These are phyloP conservation scores for Halcyon senegalensis DNA, from an alignment of 2,113 vertebrate species.

Conservation along the genomic window DNA sequence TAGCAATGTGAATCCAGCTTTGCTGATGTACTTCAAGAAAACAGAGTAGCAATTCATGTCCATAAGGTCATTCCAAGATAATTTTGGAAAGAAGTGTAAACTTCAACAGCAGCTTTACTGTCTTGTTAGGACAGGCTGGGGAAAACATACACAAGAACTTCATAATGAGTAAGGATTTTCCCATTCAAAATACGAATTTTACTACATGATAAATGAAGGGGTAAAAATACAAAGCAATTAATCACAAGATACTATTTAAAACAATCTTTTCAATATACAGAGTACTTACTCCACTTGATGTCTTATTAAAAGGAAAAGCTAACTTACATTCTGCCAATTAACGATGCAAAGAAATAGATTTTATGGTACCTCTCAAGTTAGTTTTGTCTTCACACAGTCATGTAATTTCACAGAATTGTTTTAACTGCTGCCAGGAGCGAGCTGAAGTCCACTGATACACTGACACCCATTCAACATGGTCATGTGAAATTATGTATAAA, in stretches of 20 bases:
- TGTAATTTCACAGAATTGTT: conserved; percentile 47
- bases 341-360: neutral
- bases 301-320: conserved; percentile 46
- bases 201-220: conserved; percentile 8
- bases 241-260: conserved; percentile 30
- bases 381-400: conserved; percentile 27
- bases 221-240: conserved; percentile 33
- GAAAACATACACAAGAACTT: neutral
- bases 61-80: neutral
- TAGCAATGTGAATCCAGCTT: conserved; percentile 32
- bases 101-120: conserved; percentile 10
- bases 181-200: conserved; percentile 38
- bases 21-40: conserved; percentile 32
- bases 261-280: conserved; percentile 16
- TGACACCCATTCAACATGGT: neutral
- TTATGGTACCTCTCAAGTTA: conserved; percentile 40
- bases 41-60: conserved; percentile 1
- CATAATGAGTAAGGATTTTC: conserved; percentile 30
- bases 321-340: neutral
- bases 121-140: conserved; percentile 12
- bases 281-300: neutral
- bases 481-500: conserved; percentile 82
- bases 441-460: neutral
- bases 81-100: neutral
- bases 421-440: conserved; percentile 18